Evolutionary conservation across 2,888 invertebrate genomes (phyloP), one percentile per base, ranked within the genome.

Genomic region (Mythimna ferrago): DNA sequence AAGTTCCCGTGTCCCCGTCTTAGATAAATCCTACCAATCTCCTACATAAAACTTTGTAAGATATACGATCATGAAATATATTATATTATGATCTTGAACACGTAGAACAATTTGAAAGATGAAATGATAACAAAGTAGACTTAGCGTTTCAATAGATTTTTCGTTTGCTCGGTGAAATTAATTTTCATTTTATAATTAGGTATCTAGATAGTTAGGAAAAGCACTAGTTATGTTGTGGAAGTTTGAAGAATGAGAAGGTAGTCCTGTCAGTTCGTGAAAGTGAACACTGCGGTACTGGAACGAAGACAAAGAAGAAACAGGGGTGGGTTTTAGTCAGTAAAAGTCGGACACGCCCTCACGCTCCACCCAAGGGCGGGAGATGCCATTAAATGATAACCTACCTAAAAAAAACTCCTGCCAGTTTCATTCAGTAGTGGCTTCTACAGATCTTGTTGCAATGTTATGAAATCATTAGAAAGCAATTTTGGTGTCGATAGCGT

Each of bases 11-110:
- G 78, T 80, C 86, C 71, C 71, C 72, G 80, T 73, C 82, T 86
- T 80, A 82, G 71, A 82, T 86, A 85, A 85, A 86, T 86, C 86
- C 84, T 62, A 84, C 84, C 85, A 82, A 85, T 85, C 82, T 86
- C 68, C 69, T 80, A 76, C 69, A 76, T 78, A 84, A 80, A 84
- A 86, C 75, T 82, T 73, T 82, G 73, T 82, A 75, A 85, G 84
- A 86, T 86, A 82, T 79, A 81, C 75, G 84, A 71, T 80, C 82
- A 72, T 82, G 69, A 76, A 84, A 80, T 82, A 71, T 71, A 71
- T 77, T 61, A 67, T 74, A 67, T 69, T 64, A 85, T 75, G 81
- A 80, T 70, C 60, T 80, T 73, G 75, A 75, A 73, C 73, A 78
- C 67, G 71, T 71, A 66, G 60, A 53, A 63, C 66, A 71, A 71